A percentile compares a stretch with the other conserved stretches of the same genome.
Evolutionary conservation across 2,888 invertebrate genomes (phyloP).

Genomic region (Tachina lurida): DNA sequence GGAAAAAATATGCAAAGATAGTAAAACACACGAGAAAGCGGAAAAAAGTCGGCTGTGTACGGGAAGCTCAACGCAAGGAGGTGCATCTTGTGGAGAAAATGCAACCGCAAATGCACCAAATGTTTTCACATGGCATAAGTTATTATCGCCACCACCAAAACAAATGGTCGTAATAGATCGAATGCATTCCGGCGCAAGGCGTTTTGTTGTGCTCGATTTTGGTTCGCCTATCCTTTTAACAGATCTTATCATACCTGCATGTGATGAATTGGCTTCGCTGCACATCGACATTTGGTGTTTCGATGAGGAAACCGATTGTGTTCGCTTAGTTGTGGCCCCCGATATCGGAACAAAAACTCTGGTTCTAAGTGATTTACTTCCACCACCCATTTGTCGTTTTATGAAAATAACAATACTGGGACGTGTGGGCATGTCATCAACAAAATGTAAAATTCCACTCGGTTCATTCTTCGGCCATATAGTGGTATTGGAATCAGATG

Average conservation of each 20-base stretch:
- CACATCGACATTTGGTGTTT: conserved; percentile 95
- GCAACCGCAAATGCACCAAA: conserved; percentile 70
- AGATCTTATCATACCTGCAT: conserved; percentile 91
- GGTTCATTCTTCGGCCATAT: conserved; percentile 97
- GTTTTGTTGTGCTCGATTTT: conserved; percentile 96
- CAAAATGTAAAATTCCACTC: conserved; percentile 94
- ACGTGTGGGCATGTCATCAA: conserved; percentile 94
- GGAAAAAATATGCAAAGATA: conserved; percentile 72
- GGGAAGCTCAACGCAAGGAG: conserved; percentile 20
- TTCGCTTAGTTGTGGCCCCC: conserved; percentile 91
- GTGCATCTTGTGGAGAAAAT: conserved; percentile 8
- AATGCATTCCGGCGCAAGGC: conserved; percentile 96
- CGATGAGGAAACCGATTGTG: conserved; percentile 93
- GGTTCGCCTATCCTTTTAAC: conserved; percentile 93
- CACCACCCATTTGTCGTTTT: conserved; percentile 94
- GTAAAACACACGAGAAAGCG: conserved; percentile 53
- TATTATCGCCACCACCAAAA: conserved; percentile 91
- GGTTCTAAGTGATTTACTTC: conserved; percentile 94
- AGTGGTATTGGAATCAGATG: conserved; percentile 88
- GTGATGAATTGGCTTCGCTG: conserved; percentile 91
- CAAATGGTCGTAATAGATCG: conserved; percentile 94
- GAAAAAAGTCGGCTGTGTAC: conserved; percentile 24
- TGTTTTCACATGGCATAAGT: conserved; percentile 88
- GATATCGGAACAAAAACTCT: conserved; percentile 95
- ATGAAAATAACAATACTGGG: conserved; percentile 96